These are phyloP conservation scores for Onchidella celtica DNA, from an alignment of 2,888 invertebrate genomes.

Conservation along the genomic window DNA sequence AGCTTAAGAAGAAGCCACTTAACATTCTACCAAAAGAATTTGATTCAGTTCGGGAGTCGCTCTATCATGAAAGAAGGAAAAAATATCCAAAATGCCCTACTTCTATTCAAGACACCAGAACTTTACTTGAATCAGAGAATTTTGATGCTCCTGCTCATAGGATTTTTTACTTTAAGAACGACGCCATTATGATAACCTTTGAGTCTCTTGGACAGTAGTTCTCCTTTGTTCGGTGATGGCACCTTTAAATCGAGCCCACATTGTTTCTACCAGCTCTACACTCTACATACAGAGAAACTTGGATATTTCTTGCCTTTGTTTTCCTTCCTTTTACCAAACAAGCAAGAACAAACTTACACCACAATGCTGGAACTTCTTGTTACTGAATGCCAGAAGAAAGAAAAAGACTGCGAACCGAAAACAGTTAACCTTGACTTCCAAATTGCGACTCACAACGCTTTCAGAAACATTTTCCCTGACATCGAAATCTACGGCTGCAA, in stretches of 20 bases:
- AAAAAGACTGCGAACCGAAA: not conserved
- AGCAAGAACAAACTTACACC: not conserved
- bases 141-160: too few species aligned
- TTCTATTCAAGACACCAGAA: too few species aligned
- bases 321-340: not conserved
- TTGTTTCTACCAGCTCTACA: not conserved
- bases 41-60: too few species aligned
- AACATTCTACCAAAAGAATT: too few species aligned
- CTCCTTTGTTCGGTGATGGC: not conserved
- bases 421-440: conserved; percentile 2
- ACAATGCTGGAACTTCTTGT: not conserved
- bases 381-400: not conserved
- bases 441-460: not conserved
- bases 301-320: conserved; percentile 7
- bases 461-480: not conserved
- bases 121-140: too few species aligned
- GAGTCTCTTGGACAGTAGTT: not conserved
- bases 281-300: not conserved
- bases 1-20: too few species aligned
- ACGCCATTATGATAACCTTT: not conserved
- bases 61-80: too few species aligned
- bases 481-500: not conserved
- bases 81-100: too few species aligned
- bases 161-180: conserved; percentile 5
- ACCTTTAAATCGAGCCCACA: not conserved